phyloP scores from a whole-genome alignment of 35 echinoderm and acorn worm genomes.

The Lytechinus pictus region DNA sequence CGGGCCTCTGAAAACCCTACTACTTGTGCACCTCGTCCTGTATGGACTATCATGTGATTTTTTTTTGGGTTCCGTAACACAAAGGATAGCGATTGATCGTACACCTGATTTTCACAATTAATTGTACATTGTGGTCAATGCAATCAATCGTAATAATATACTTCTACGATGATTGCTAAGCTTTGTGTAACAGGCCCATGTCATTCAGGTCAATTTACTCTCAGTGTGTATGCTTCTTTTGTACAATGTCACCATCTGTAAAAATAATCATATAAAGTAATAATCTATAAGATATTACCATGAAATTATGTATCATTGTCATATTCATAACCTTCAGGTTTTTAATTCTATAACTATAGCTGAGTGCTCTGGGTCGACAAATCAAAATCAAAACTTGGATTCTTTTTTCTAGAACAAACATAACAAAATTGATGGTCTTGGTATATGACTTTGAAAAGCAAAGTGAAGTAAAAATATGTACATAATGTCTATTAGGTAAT shows the following conservation, averaged over 20 bases:
- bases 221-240: not conserved
- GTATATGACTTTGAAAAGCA: not conserved
- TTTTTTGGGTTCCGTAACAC: not conserved
- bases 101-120: no score
- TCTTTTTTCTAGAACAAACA: not conserved
- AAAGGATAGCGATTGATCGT: no score
- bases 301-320: not conserved
- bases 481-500: not conserved
- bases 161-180: no score
- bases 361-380: not conserved
- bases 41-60: not conserved
- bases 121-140: no score
- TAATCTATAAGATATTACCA: not conserved
- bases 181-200: not conserved
- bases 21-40: not conserved
- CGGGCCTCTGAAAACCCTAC: not conserved
- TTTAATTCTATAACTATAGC: not conserved
- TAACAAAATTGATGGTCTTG: not conserved
- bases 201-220: not conserved
- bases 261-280: not conserved
- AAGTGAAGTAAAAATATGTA: not conserved
- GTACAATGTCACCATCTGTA: not conserved
- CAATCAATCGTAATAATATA: no score
- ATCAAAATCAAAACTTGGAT: not conserved
- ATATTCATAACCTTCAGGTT: not conserved